phyloP scores from a whole-genome alignment of 2,113 vertebrate genomes.

The Psilopogon haemacephalus region DNA sequence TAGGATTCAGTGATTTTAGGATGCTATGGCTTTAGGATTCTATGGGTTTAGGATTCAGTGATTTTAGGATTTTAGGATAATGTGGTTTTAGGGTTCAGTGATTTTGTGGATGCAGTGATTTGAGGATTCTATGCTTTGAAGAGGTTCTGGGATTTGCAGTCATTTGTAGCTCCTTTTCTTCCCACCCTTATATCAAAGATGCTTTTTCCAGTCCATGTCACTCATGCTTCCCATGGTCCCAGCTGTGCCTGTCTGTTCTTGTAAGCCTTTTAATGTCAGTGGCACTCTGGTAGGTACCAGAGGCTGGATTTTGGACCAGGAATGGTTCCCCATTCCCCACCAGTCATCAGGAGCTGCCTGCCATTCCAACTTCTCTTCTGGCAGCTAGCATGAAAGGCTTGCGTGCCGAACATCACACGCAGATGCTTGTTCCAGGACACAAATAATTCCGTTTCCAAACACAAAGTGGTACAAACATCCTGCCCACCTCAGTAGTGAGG shows the following conservation, averaged over 20 bases:
- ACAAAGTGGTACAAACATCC: slow-evolving; percentile 35
- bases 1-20: too few relatives aligned
- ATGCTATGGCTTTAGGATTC: too few relatives aligned
- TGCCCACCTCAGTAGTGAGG: neutral
- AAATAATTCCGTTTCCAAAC: slow-evolving; percentile 16
- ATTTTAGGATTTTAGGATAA: too few relatives aligned
- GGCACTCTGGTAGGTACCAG: neutral
- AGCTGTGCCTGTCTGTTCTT: accelerated
- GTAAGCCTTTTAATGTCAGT: neutral
- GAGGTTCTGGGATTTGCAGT: neutral
- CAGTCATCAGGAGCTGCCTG: neutral
- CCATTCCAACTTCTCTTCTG: neutral
- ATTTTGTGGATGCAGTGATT: too few relatives aligned
- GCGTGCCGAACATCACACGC: neutral
- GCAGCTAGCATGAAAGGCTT: neutral
- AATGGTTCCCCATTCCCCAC: neutral
- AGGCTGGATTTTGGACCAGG: neutral
- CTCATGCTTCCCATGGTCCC: neutral
- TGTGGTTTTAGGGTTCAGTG: too few relatives aligned
- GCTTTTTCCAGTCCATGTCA: too few relatives aligned
- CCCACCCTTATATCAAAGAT: neutral
- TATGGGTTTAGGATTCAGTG: too few relatives aligned
- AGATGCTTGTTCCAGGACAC: slow-evolving; percentile 33
- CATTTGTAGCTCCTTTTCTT: neutral
- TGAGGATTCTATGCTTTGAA: neutral